A percentile compares a stretch with the other conserved stretches of the same genome.
Evolutionary conservation across 2,113 vertebrate species (phyloP).

Genomic region (Protobothrops mucrosquamatus): DNA sequence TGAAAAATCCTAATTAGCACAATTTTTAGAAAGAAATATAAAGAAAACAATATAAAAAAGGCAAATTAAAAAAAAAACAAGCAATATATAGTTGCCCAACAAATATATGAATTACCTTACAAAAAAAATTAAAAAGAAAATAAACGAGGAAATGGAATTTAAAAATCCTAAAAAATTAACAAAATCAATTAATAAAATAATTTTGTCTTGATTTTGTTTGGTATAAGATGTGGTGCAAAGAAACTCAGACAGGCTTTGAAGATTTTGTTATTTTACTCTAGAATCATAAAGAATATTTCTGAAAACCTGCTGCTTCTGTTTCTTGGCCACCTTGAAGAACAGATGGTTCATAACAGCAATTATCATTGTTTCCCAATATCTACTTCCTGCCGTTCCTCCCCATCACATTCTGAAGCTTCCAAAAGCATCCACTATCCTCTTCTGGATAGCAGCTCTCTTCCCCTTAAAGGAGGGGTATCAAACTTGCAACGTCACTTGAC

Average conservation of each 20-base stretch:
- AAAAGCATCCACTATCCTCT: neutral
- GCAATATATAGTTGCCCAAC: neutral
- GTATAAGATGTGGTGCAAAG: neutral
- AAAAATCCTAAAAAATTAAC: neutral
- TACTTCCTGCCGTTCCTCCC: neutral
- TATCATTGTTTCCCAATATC: neutral
- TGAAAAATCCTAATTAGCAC: neutral
- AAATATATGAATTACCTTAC: neutral
- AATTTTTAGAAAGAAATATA: neutral
- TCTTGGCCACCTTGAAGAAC: neutral
- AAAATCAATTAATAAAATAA: neutral
- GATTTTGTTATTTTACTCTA: neutral
- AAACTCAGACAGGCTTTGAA: neutral
- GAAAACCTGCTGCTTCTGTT: neutral
- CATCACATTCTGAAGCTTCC: neutral
- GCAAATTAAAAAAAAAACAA: neutral
- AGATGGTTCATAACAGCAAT: neutral
- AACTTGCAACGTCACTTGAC: too few species aligned
- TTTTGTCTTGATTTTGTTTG: neutral
- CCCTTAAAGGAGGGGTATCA: neutral
- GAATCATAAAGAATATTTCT: neutral
- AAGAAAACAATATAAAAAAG: neutral
- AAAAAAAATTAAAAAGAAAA: neutral
- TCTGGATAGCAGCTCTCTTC: neutral
- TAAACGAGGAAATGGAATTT: neutral